A percentile compares a stretch with the other conserved stretches of the same genome.
These are phyloP conservation scores for Hucho hucho DNA, from an alignment of 2,113 vertebrate species.

Conservation along the genomic window DNA sequence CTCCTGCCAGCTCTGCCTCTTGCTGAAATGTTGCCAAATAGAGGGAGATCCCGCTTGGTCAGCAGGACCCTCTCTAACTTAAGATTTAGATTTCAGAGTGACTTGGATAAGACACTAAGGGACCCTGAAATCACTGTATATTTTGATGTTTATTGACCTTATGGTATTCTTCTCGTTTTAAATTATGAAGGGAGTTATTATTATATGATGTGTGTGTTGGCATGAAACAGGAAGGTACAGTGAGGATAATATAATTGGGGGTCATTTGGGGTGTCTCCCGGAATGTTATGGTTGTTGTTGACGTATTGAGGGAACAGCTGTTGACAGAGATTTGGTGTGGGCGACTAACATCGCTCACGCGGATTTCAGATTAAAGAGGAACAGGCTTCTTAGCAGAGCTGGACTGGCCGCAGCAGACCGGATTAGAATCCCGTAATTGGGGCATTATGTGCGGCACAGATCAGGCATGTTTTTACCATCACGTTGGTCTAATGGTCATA, in stretches of 20 bases:
- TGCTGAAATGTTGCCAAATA: conserved; percentile 62
- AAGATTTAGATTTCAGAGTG: conserved; percentile 24
- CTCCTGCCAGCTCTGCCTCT: conserved; percentile 37
- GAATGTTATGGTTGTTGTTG: conserved; percentile 14
- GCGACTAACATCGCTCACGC: conserved; percentile 30
- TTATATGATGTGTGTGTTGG: neutral
- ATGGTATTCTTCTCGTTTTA: conserved; percentile 24
- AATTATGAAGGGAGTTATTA: conserved; percentile 15
- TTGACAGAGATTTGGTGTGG: conserved; percentile 34
- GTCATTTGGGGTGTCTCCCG: neutral
- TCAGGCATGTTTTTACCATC: conserved; percentile 44
- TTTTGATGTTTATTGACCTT: conserved; percentile 38
- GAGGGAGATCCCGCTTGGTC: conserved; percentile 7
- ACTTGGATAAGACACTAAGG: neutral
- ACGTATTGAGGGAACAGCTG: conserved; percentile 40
- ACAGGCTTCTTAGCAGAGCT: conserved; percentile 32
- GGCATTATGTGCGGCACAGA: conserved; percentile 25
- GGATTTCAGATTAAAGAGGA: conserved; percentile 54
- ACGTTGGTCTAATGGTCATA: neutral
- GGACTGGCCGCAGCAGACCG: conserved; percentile 39
- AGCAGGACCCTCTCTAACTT: conserved; percentile 23
- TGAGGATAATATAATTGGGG: conserved; percentile 2
- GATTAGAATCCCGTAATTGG: conserved; percentile 56
- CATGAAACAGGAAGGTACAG: conserved; percentile 9
- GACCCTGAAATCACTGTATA: conserved; percentile 25